Conservation (phyloP, 2,113 vertebrate species). For the Embiotoca jacksoni region DNA sequence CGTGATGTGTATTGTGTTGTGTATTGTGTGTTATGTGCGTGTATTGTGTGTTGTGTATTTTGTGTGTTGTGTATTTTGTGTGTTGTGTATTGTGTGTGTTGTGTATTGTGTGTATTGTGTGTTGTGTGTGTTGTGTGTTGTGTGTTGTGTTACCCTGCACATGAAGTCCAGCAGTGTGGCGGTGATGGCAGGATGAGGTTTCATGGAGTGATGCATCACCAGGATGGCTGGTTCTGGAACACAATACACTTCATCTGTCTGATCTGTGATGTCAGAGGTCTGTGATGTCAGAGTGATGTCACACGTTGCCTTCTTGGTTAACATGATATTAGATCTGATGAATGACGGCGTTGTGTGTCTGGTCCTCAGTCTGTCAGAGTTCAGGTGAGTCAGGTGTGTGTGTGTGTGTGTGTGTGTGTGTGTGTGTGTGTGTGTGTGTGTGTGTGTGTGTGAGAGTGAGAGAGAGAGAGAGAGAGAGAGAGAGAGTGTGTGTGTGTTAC, state of each 20-base stretch:
- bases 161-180: conserved; percentile 98
- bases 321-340: too few species aligned
- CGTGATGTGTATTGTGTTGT: background rate
- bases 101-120: background rate
- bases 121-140: conserved; percentile 12
- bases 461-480: too few species aligned
- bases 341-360: too few species aligned
- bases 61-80: background rate
- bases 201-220: conserved; percentile 99
- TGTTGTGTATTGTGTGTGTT: background rate
- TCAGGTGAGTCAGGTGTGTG: too few species aligned
- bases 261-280: too few species aligned
- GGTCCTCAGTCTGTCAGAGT: too few species aligned
- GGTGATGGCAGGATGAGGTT: conserved; percentile 97
- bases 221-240: conserved; percentile 94
- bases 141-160: conserved; percentile 89
- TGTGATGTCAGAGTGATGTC: too few species aligned
- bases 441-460: background rate
- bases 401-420: too few species aligned
- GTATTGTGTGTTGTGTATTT: background rate
- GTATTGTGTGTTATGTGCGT: background rate
- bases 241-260: background rate
- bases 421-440: too few species aligned
- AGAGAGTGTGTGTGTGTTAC: conserved; percentile 81
- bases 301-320: too few species aligned